phyloP scores from a whole-genome alignment of 1,140 invertebrate genomes.

The Drosophila mojavensis region DNA sequence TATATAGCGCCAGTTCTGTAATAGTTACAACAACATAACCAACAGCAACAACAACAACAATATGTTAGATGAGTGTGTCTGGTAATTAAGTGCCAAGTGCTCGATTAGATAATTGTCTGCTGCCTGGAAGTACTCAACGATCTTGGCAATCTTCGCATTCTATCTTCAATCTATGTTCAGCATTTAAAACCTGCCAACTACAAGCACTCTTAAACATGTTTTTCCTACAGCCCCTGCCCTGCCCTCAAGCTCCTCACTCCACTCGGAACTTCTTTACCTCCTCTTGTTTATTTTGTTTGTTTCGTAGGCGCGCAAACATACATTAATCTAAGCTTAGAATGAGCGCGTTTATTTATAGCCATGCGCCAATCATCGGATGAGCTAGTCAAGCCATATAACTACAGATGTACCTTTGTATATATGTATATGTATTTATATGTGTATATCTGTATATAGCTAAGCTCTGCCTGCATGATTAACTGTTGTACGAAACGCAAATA shows the following conservation, averaged over 20 bases:
- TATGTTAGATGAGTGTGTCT: constrained; percentile 18
- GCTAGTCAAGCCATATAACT: constrained; percentile 26
- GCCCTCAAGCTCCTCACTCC: neutral
- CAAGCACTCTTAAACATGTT: constrained; percentile 31
- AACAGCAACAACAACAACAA: neutral
- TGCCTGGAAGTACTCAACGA: constrained; percentile 47
- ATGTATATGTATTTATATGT: neutral
- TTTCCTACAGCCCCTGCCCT: neutral
- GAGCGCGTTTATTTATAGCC: constrained; percentile 70
- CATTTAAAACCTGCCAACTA: constrained; percentile 29
- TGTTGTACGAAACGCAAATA: constrained; percentile 35
- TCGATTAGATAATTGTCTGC: constrained; percentile 59
- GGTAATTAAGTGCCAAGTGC: constrained; percentile 76
- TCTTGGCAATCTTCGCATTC: constrained; percentile 48
- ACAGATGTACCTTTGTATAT: constrained; percentile 3
- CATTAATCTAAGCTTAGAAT: constrained; percentile 54
- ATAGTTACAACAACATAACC: constrained; percentile 34
- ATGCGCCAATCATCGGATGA: constrained; percentile 45
- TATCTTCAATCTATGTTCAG: constrained; percentile 31
- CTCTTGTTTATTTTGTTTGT: neutral
- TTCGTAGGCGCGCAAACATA: constrained; percentile 41
- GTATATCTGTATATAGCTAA: neutral
- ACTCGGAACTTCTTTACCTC: neutral
- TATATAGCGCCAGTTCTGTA: constrained; percentile 50
- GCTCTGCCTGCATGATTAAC: constrained; percentile 67